A percentile compares a stretch with the other conserved stretches of the same genome.
Evolutionary conservation across 2,113 vertebrate genomes (phyloP).

Genomic region (Lates calcarifer): DNA sequence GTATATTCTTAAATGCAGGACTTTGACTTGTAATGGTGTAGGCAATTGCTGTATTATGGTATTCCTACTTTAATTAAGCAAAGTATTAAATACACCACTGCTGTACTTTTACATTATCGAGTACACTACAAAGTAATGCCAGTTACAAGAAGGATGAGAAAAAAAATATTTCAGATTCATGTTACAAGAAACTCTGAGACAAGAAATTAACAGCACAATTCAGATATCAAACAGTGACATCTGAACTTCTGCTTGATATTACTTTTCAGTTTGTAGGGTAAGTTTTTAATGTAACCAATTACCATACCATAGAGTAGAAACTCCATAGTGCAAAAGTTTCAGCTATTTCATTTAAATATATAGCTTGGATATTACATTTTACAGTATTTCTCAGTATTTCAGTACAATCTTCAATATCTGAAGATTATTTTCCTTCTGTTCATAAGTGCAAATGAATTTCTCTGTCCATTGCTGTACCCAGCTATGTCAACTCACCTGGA

Average conservation of each 20-base stretch:
- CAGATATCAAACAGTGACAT: background rate
- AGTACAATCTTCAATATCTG: background rate
- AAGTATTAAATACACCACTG: background rate
- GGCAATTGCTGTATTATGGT: too few relatives aligned
- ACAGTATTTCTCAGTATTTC: background rate
- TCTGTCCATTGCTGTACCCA: constrained; percentile 73
- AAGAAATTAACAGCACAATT: background rate
- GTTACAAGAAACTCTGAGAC: background rate
- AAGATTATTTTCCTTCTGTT: constrained; percentile 8
- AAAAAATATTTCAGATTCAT: background rate
- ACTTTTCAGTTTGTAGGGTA: background rate
- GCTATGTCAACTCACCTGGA: constrained; percentile 83
- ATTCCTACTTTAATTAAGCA: background rate
- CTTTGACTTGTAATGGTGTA: too few relatives aligned
- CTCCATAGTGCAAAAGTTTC: too few relatives aligned
- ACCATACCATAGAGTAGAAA: too few relatives aligned
- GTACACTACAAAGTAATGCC: too few relatives aligned
- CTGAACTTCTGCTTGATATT: background rate
- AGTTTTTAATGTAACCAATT: too few relatives aligned
- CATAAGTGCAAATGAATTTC: constrained; percentile 6
- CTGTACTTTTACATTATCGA: background rate
- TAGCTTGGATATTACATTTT: background rate
- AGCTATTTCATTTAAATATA: background rate
- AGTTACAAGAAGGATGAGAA: background rate
- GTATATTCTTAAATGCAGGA: too few relatives aligned